Evolutionary conservation across 2,888 invertebrate species (phyloP).

Genomic region (Omphaloscelis lunosa): DNA sequence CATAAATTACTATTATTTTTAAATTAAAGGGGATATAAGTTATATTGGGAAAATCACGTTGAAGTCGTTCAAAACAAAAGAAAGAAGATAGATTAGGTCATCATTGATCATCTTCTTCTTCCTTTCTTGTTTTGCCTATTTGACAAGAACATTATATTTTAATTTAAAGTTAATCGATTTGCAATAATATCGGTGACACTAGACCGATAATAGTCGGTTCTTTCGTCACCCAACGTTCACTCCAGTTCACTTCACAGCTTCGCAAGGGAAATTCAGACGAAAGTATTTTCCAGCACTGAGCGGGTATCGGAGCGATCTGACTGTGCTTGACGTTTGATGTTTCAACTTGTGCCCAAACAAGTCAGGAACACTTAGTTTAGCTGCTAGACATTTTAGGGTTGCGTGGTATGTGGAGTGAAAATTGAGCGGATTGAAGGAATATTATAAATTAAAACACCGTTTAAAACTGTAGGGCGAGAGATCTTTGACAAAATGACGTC

Average conservation of each 20-base stretch:
- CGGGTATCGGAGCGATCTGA: constrained; percentile 19
- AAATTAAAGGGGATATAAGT: too few species aligned
- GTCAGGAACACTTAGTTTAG: constrained; percentile 51
- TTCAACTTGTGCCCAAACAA: constrained; percentile 51
- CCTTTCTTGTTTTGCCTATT: background rate
- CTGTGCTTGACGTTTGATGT: constrained; percentile 55
- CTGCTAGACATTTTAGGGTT: constrained; percentile 42
- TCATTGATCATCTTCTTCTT: background rate
- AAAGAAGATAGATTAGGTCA: background rate
- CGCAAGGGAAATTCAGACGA: constrained; percentile 5
- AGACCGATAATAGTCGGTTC: background rate
- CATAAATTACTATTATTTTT: too few species aligned
- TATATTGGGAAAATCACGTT: background rate
- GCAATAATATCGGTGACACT: background rate
- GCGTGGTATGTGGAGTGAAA: constrained; percentile 19
- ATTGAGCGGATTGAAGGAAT: background rate
- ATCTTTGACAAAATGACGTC: too few species aligned
- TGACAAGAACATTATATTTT: background rate
- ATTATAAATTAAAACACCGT: background rate
- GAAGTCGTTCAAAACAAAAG: background rate
- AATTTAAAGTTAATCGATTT: background rate
- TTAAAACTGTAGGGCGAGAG: background rate
- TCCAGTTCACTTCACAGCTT: background rate
- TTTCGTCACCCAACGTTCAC: background rate
- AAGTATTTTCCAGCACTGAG: constrained; percentile 33